These are phyloP conservation scores for Xenopus petersii DNA, from an alignment of 2,797 vertebrate genomes.

Conservation along the genomic window DNA sequence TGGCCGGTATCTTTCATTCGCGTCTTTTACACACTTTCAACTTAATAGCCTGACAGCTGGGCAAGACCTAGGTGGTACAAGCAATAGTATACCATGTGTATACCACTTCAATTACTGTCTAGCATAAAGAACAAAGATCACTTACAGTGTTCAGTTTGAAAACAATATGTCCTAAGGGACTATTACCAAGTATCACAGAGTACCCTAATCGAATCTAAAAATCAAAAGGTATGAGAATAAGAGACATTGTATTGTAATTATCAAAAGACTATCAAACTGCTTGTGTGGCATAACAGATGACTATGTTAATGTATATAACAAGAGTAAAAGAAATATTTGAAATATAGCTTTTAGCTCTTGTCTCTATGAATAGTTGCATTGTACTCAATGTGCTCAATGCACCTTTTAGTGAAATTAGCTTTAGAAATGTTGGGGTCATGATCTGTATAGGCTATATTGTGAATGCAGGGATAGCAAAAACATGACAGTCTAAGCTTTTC, in stretches of 20 bases:
- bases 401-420: neutral
- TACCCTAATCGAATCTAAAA: neutral
- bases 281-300: conserved; percentile 5
- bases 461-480: too few relatives aligned
- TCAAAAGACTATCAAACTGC: conserved; percentile 1
- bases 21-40: conserved; percentile 17
- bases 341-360: neutral
- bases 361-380: neutral
- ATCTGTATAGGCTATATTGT: neutral
- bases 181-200: conserved; percentile 13
- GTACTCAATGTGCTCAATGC: neutral
- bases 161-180: conserved; percentile 24
- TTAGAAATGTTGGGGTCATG: neutral
- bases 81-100: conserved; percentile 28
- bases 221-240: conserved; percentile 17
- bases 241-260: conserved; percentile 4
- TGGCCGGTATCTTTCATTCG: neutral
- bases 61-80: conserved; percentile 12
- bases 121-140: conserved; percentile 15
- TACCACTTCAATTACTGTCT: conserved; percentile 23
- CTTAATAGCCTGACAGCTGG: conserved; percentile 33
- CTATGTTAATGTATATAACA: neutral
- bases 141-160: conserved; percentile 13
- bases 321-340: neutral
- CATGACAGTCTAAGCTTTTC: too few relatives aligned